phyloP scores from a whole-genome alignment of 2,113 vertebrate species.

The Crotalus helleri region DNA sequence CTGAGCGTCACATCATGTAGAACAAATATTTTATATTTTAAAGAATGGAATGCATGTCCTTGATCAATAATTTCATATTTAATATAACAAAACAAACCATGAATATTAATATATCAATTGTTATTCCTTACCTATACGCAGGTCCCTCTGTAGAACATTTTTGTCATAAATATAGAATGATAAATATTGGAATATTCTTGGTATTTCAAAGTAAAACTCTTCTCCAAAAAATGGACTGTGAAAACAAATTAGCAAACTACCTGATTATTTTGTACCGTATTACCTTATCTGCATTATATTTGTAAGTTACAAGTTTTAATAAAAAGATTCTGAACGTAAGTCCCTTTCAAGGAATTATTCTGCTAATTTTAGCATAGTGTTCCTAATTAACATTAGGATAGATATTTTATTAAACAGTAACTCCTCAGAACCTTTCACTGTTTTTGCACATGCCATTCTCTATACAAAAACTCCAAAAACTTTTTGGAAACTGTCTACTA shows the following conservation, averaged over 20 bases:
- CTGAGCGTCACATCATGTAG: background rate
- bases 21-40: background rate
- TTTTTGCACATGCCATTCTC: background rate
- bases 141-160: conserved; percentile 90
- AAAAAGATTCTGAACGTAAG: background rate
- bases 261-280: background rate
- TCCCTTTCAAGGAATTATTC: background rate
- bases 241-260: conserved; percentile 3
- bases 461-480: background rate
- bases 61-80: background rate
- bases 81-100: background rate
- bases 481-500: background rate
- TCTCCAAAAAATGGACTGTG: conserved; percentile 94
- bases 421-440: background rate
- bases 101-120: background rate
- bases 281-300: background rate
- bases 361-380: background rate
- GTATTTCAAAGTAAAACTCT: conserved; percentile 98
- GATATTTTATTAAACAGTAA: background rate
- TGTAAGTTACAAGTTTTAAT: background rate
- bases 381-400: background rate
- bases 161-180: conserved; percentile 98
- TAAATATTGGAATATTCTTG: conserved; percentile 94
- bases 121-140: conserved; percentile 84
- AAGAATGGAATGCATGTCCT: background rate